Evolutionary conservation across 37 sponge, comb jelly and placozoan species (phyloP).

Genomic region (Axinella damicornis): DNA sequence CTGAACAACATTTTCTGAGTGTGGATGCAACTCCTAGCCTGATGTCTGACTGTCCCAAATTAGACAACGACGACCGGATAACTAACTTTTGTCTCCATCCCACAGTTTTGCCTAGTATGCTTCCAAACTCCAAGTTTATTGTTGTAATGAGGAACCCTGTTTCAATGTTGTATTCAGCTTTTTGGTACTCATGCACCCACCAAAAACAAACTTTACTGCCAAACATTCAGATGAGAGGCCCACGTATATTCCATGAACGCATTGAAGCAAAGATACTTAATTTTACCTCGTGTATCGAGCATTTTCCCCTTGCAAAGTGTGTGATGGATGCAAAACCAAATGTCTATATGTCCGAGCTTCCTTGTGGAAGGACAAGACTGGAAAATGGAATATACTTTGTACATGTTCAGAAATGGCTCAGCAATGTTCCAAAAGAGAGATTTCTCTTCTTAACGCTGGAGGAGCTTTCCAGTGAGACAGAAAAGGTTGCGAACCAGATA

Average conservation of each 20-base stretch:
- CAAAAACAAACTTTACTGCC: background rate
- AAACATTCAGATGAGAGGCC: background rate
- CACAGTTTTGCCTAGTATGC: background rate
- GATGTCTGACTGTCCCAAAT: background rate
- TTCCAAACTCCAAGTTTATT: slow-evolving; percentile 27
- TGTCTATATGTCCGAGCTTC: background rate
- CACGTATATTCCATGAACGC: background rate
- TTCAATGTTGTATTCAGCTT: slow-evolving; percentile 2
- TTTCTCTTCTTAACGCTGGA: slow-evolving; percentile 27
- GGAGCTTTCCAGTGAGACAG: background rate
- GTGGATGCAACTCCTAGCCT: slow-evolving; percentile 8
- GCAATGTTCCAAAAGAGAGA: background rate
- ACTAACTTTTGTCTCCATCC: background rate
- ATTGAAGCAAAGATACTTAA: background rate
- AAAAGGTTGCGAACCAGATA: background rate
- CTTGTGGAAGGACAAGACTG: background rate
- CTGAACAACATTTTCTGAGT: no score
- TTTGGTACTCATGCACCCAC: slow-evolving; percentile 6
- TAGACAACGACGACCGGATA: background rate
- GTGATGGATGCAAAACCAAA: background rate
- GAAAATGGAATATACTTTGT: slow-evolving; percentile 8
- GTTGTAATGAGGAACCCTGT: slow-evolving; percentile 30
- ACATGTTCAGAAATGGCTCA: slow-evolving; percentile 17
- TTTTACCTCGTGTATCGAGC: background rate
- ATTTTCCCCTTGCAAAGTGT: background rate